Evolutionary conservation across 2,797 vertebrate species (phyloP).

Genomic region (Macroramphosus scolopax): DNA sequence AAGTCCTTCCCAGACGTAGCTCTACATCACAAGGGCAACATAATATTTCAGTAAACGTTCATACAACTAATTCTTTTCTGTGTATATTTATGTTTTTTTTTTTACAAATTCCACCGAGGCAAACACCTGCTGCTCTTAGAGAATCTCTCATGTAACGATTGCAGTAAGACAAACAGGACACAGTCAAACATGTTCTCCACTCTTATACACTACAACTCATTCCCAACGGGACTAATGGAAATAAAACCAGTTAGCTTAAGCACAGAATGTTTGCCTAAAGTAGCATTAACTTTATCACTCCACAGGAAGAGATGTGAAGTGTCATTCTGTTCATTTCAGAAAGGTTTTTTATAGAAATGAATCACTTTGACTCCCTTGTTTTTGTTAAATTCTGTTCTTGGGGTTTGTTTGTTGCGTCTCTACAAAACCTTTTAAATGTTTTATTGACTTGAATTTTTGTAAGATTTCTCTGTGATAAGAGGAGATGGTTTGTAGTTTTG

Average conservation of each 20-base stretch:
- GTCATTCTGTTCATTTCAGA: conserved; percentile 22
- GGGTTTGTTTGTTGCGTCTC: conserved; percentile 40
- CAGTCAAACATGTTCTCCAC: conserved; percentile 13
- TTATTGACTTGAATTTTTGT: conserved; percentile 70
- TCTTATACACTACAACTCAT: conserved; percentile 31
- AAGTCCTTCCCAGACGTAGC: conserved; percentile 51
- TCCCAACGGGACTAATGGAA: conserved; percentile 54
- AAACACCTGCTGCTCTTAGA: conserved; percentile 41
- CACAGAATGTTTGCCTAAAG: conserved; percentile 48
- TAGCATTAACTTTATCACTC: conserved; percentile 37
- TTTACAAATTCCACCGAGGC: conserved; percentile 30
- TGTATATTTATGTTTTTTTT: conserved; percentile 48
- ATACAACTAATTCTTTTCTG: conserved; percentile 23
- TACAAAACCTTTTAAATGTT: conserved; percentile 42
- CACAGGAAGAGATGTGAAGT: conserved; percentile 26
- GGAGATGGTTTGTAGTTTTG: conserved; percentile 36
- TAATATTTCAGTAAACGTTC: conserved; percentile 37
- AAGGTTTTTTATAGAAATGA: conserved; percentile 20
- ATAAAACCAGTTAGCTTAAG: conserved; percentile 50
- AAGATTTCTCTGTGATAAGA: conserved; percentile 43
- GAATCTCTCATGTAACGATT: conserved; percentile 9
- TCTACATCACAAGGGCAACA: conserved; percentile 45
- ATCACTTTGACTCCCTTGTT: conserved; percentile 51
- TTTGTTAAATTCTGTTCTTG: conserved; percentile 15
- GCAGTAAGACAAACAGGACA: conserved; percentile 10